These are phyloP conservation scores for Pelochelys cantorii DNA, from an alignment of 2,797 vertebrate genomes.

Conservation along the genomic window DNA sequence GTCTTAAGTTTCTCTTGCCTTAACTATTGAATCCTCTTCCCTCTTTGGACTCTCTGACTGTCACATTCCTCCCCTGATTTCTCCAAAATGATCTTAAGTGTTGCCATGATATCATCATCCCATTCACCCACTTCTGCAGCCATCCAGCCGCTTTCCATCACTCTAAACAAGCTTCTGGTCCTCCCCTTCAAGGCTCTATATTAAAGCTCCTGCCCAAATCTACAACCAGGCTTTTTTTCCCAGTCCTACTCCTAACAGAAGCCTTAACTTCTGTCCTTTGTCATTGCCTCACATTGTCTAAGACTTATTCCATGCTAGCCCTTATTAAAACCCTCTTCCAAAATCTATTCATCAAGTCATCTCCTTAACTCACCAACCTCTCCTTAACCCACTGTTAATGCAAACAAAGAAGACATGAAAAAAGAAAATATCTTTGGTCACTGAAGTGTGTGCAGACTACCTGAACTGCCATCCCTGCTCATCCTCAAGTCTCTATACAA, in stretches of 20 bases:
- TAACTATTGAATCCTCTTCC: background rate
- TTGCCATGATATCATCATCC: background rate
- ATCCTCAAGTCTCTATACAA: background rate
- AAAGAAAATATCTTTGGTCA: background rate
- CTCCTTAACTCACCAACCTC: background rate
- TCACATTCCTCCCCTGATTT: background rate
- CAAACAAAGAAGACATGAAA: background rate
- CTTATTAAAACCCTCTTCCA: background rate
- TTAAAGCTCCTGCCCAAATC: background rate
- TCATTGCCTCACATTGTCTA: background rate
- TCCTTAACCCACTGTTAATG: background rate
- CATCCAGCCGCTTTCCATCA: background rate
- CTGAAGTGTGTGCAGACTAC: background rate
- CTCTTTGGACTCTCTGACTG: background rate
- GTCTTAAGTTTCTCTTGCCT: background rate
- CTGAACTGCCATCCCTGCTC: background rate
- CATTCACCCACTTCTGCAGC: background rate
- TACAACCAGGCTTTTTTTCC: background rate
- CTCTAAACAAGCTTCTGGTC: background rate
- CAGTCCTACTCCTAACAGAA: background rate
- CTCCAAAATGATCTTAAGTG: background rate
- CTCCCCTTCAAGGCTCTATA: background rate
- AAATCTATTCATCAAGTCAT: background rate
- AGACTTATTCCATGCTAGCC: background rate
- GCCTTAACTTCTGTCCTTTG: background rate